phyloP scores from a whole-genome alignment of 2,888 invertebrate genomes.

The Hemicrepidius hirtus region DNA sequence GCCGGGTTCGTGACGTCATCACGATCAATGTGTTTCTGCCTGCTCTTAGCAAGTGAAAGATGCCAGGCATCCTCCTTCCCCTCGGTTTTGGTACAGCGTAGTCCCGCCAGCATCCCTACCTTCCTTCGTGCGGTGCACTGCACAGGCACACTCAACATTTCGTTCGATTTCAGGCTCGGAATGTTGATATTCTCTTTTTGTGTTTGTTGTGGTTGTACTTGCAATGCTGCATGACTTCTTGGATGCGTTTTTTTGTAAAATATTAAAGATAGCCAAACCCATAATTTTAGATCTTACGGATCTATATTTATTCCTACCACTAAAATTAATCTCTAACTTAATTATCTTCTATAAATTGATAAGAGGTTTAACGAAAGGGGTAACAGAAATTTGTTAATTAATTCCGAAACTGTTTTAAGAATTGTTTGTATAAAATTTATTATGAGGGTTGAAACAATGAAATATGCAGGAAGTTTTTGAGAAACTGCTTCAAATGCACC shows the following conservation, averaged over 20 bases:
- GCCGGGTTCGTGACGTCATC: slow-evolving; percentile 59
- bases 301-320: too few relatives aligned
- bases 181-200: slow-evolving; percentile 43
- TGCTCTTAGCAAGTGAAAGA: slow-evolving; percentile 52
- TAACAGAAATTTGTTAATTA: too few relatives aligned
- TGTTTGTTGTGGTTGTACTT: slow-evolving; percentile 35
- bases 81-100: slow-evolving; percentile 10
- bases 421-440: too few relatives aligned
- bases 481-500: too few relatives aligned
- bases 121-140: slow-evolving; percentile 5
- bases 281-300: too few relatives aligned
- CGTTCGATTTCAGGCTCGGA: slow-evolving; percentile 44
- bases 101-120: slow-evolving; percentile 36
- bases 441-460: too few relatives aligned
- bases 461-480: too few relatives aligned
- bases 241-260: neutral
- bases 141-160: slow-evolving; percentile 15
- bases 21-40: slow-evolving; percentile 56
- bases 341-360: too few relatives aligned
- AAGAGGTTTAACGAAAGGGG: too few relatives aligned
- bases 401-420: too few relatives aligned
- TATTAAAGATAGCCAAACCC: neutral
- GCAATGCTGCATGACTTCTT: slow-evolving; percentile 12
- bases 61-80: slow-evolving; percentile 39
- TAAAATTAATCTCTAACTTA: too few relatives aligned